Base-by-base conservation (phyloP, 2,888 invertebrate genomes). In the Odontomyia ornata region DNA sequence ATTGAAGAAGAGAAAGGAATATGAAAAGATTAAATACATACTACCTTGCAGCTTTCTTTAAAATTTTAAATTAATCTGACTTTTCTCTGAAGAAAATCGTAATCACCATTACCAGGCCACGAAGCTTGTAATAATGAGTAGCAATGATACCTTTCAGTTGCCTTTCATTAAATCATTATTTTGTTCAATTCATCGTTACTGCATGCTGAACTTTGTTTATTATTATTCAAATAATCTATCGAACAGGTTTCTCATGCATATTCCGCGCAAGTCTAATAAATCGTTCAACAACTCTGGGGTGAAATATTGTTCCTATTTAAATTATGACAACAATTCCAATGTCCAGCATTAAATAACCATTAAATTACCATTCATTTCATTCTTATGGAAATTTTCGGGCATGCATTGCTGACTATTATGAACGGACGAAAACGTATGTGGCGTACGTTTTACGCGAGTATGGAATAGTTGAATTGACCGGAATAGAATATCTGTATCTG, bases 361-460 rank as follows among this genome's bases (percentile, higher is more conserved):
- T 72, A 72, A 72, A 28, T 72, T 43, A 28, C 52, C 56, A 72
- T 72, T 43, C 47, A 21, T 47, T 52, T 52, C 27, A 72, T 72
- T 72, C 71, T 52, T 72, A 72, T 72, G 71, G 52, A 52, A 72
- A 72, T 72, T 72, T 72, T 52, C 52, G 52, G 56, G 27, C 71
- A 56, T 72, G 71, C 71, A 46, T 72, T 56, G 56, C 18, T 56
- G 71, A 28, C 28, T 25, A 47, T 56, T 18, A 21, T 25, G 71
- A 27, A 56, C 36, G 27, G 9, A 36, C 9, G 36, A 36, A 9
- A 5, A 36, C 9, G 5, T 36, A 36, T 9, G 36, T 36, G 36
- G 36, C 9, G 9, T 9, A 36, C 36, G 9, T n/a, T n/a, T n/a
- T n/a, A n/a, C 9, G 36, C 36, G 9, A 5, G 36, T 36, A 36